These are phyloP conservation scores for Okapia johnstoni DNA, from an alignment of 2,113 vertebrate genomes.

Conservation along the genomic window DNA sequence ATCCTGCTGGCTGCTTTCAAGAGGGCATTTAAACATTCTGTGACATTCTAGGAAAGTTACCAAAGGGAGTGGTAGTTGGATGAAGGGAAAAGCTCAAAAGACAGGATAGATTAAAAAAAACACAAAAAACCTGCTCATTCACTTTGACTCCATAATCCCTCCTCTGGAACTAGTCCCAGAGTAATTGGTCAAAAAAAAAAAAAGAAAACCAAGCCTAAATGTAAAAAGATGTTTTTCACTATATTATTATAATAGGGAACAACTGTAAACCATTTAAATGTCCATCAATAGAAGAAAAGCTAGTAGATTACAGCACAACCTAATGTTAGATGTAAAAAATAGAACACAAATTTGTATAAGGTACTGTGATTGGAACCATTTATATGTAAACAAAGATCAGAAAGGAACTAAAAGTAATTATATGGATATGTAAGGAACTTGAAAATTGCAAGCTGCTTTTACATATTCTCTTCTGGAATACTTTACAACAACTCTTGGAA, in stretches of 20 bases:
- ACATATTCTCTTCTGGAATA: neutral
- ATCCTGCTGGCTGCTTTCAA: neutral
- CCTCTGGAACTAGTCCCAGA: slow-evolving; percentile 37
- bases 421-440: neutral
- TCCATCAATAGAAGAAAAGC: neutral
- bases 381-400: neutral
- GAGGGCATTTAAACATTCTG: slow-evolving; percentile 11
- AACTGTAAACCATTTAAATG: slow-evolving; percentile 48
- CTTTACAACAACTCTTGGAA: neutral
- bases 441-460: neutral
- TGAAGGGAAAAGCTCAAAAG: slow-evolving; percentile 36
- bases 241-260: neutral
- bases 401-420: neutral
- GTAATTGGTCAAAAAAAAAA: neutral
- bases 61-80: slow-evolving; percentile 30
- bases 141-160: slow-evolving; percentile 38
- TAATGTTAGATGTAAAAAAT: slow-evolving; percentile 13
- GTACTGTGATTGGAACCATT: neutral
- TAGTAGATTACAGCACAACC: neutral
- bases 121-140: neutral
- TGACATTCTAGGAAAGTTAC: slow-evolving; percentile 43
- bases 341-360: neutral
- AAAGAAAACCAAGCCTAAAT: neutral
- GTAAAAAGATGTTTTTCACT: slow-evolving; percentile 8
- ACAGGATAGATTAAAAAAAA: neutral